Evolutionary conservation across 2,113 vertebrate genomes (phyloP), one percentile per base, ranked within the genome.

Genomic region (Rutilus rutilus): DNA sequence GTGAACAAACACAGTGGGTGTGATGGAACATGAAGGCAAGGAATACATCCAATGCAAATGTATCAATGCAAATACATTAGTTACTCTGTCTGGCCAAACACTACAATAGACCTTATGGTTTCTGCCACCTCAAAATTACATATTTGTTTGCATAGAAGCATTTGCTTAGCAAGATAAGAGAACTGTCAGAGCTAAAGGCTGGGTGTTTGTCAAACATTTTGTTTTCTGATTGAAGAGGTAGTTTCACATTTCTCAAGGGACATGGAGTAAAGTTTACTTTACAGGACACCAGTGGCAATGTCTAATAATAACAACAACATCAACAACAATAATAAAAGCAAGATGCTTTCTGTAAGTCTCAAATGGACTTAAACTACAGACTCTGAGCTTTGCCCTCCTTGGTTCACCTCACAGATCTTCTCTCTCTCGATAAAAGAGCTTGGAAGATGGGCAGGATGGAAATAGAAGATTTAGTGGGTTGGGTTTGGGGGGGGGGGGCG

Each of bases 221-320:
- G 6, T 75, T 78, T 50, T 33, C 79, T 65, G 86, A 88, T 84
- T 87, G 69, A 89, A 88, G 93, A 94, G 93, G 93, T 93, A 92
- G 92, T 84, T 94, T 92, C 92, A 92, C 92, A 93, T 92, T 94
- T 87, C 71, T 88, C 86, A 90, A 82, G 87, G 87, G 90, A 91
- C 84, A 76, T 78, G 82, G 82, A 87, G 62, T 80, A 79, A 76
- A 82, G 83, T 54, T 82, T 65, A 88, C 23, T 77, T 71, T n/a
- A 27, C 27, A 69, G 87, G 67, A 89, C 52, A 86, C 59, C 65
- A 87, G 79, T 88, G 92, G 89, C 85, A 86, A 90, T 86, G n/a
- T 87, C 62, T 75, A 84, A 75, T 79, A 87, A 81, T 78, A 64
- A 77, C 69, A 86, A 11, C 67, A 71, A 11, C 67, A 71, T 39